phyloP scores from a whole-genome alignment of 2,888 invertebrate species.

The Lasioglossum zephyrum region DNA sequence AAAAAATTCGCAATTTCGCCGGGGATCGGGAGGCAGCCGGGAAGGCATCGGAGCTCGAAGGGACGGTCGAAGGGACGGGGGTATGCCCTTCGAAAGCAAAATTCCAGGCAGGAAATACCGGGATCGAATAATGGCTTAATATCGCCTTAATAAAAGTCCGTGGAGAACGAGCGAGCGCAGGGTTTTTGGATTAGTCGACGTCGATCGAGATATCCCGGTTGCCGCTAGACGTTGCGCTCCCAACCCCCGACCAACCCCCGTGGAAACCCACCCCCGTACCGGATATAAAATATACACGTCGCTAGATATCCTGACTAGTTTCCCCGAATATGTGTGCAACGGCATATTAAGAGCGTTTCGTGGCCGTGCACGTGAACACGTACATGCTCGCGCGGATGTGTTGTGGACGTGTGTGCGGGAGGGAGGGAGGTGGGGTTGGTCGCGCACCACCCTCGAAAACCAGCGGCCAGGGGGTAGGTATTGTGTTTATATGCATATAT shows the following conservation, averaged over 20 bases:
- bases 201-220: slow-evolving; percentile 47
- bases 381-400: background rate
- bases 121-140: slow-evolving; percentile 37
- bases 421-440: background rate
- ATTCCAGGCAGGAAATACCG: slow-evolving; percentile 10
- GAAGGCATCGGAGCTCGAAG: slow-evolving; percentile 1
- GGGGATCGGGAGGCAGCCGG: background rate
- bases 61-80: background rate
- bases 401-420: background rate
- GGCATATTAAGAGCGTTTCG: slow-evolving; percentile 58
- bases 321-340: slow-evolving; percentile 43
- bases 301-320: slow-evolving; percentile 69
- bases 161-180: slow-evolving; percentile 5
- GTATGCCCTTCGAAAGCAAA: slow-evolving; percentile 12
- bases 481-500: slow-evolving; percentile 84
- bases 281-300: slow-evolving; percentile 74
- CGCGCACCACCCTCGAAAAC: slow-evolving; percentile 61
- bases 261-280: slow-evolving; percentile 16
- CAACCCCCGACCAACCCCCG: slow-evolving; percentile 4
- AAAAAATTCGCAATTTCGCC: slow-evolving; percentile 9
- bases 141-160: slow-evolving; percentile 57
- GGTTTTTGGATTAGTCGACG: slow-evolving; percentile 66
- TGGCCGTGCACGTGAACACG: background rate
- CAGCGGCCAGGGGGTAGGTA: slow-evolving; percentile 73
- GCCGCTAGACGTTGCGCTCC: slow-evolving; percentile 40